Percentiles rank a stretch among this genome's conserved stretches.
Conservation (phyloP, 2,797 vertebrate species). For the Pantherophis alleghaniensis region DNA sequence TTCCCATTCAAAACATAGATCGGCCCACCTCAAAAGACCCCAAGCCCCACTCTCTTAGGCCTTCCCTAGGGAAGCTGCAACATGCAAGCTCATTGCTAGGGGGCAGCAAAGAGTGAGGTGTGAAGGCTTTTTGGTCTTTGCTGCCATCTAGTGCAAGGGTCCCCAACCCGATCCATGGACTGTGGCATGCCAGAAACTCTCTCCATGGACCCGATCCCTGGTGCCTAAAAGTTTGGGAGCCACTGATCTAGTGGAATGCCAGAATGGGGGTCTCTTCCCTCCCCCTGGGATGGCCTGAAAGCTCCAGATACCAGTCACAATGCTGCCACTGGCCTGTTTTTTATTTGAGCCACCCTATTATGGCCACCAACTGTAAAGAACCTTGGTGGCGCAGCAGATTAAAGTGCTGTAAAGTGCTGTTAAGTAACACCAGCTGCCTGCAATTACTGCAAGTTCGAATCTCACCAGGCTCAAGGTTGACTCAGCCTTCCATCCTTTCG, state of each 20-base stretch:
- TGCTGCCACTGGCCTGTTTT: neutral
- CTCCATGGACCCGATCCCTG: neutral
- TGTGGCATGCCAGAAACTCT: too few species aligned
- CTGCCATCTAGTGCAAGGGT: neutral
- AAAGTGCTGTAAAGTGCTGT: too few species aligned
- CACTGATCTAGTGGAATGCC: neutral
- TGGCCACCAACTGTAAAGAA: neutral
- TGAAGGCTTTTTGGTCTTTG: neutral
- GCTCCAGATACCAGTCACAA: neutral
- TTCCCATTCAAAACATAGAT: neutral
- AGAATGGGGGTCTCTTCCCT: neutral
- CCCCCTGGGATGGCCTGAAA: neutral
- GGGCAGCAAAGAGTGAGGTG: neutral
- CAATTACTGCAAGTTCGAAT: too few species aligned
- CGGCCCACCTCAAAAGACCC: neutral
- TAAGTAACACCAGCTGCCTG: too few species aligned
- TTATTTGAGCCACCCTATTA: neutral
- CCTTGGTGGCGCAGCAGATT: too few species aligned
- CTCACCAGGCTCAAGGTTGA: too few species aligned
- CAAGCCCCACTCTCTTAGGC: neutral
- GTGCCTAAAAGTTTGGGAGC: neutral
- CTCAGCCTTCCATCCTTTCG: too few species aligned
- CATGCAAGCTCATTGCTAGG: neutral
- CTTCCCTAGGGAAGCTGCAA: neutral
- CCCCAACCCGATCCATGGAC: neutral